Base-by-base conservation (phyloP, 2,888 invertebrate species). In the Byasa hedistus region DNA sequence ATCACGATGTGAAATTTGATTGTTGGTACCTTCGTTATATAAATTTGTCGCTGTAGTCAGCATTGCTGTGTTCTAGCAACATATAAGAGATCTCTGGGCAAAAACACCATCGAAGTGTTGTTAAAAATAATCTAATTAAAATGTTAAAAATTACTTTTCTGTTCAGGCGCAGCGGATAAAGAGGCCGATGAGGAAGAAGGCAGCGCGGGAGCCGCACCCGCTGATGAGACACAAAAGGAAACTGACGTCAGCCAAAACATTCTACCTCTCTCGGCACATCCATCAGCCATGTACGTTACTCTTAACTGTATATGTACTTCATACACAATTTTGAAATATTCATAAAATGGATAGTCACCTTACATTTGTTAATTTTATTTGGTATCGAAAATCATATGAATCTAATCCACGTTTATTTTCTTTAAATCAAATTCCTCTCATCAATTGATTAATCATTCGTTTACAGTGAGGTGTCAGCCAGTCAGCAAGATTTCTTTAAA, bases 401-500 rank as follows among this genome's bases (percentile, higher is more conserved):
- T n/a, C n/a, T n/a, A n/a, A n/a, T n/a, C n/a, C n/a, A n/a, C n/a
- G n/a, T n/a, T n/a, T n/a, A n/a, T n/a, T n/a, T n/a, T n/a, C n/a
- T n/a, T n/a, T 10, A 10, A 32, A 32, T 10, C 10, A 10, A 10
- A 32, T 7, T 32, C 10, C 32, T 10, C 10, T 32, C 32, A 44
- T 2, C 15, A 44, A 44, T 17, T 44, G 17, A 44, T 44, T 15
- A 17, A 44, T 44, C 17, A 44, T 44, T 72, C 79, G 78, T 73
- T 94, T 94, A 61, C 94, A 97, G 97, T 84, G 96, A 97, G 93
- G 94, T 96, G 83, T 97, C 97, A 69, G 94, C 94, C 71, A 98
- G 98, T 84, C 98, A 98, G 88, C 94, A 96, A 81, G 97, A 98
- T 83, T 98, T 98, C 92, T 98, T 98, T 92, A 96, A 95, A 85